These are phyloP conservation scores for Venustoraphidia nigricollis DNA, from an alignment of 2,888 invertebrate species.

Conservation along the genomic window DNA sequence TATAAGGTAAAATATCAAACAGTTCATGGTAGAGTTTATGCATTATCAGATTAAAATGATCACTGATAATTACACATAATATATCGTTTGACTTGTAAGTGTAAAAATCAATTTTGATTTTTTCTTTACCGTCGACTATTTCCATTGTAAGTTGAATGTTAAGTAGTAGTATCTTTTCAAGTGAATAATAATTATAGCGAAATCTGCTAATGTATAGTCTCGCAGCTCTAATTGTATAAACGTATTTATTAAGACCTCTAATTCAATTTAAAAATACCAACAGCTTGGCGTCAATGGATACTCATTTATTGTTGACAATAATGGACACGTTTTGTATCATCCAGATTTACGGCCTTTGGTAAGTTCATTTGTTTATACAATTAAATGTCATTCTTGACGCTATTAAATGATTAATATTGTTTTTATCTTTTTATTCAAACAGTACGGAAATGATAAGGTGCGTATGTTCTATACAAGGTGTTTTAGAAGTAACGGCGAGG, in stretches of 20 bases:
- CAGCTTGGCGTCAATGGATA: constrained; percentile 93
- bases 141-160: too few relatives aligned
- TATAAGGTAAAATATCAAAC: constrained; percentile 54
- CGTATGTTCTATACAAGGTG: too few relatives aligned
- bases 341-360: constrained; percentile 87
- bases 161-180: too few relatives aligned
- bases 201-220: too few relatives aligned
- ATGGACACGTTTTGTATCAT: constrained; percentile 92
- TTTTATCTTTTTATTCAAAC: neutral
- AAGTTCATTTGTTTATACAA: constrained; percentile 22
- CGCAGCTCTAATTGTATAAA: neutral
- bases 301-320: constrained; percentile 93
- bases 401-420: neutral
- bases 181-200: too few relatives aligned
- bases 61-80: neutral
- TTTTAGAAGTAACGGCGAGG: too few relatives aligned
- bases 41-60: neutral
- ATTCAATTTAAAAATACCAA: neutral
- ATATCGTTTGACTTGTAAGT: neutral
- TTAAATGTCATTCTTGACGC: neutral
- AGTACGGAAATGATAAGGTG: constrained; percentile 1
- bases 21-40: neutral
- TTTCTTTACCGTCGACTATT: neutral
- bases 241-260: neutral
- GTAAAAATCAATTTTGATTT: neutral